Percentiles rank a stretch among this genome's conserved stretches.
phyloP scores from a whole-genome alignment of 1,140 invertebrate genomes.

The Leptinotarsa texana region DNA sequence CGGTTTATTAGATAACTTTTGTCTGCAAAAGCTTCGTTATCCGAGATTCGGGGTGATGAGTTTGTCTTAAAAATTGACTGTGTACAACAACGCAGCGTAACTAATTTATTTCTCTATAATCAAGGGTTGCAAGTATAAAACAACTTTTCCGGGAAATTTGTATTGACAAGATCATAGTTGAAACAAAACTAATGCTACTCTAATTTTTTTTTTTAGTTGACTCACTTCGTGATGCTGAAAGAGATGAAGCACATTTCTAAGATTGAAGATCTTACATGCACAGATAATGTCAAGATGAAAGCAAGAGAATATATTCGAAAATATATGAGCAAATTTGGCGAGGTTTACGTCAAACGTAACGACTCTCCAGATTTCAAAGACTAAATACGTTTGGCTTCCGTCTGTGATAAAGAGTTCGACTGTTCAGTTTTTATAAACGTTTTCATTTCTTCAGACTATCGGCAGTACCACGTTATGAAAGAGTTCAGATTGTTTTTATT shows the following conservation, averaged over 20 bases:
- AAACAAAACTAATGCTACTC: background rate
- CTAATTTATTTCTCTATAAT: too few relatives aligned
- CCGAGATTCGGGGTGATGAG: too few relatives aligned
- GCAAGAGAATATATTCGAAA: constrained; percentile 93
- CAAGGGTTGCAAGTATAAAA: too few relatives aligned
- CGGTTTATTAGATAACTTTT: too few relatives aligned
- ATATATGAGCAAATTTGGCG: constrained; percentile 93
- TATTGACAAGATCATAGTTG: too few relatives aligned
- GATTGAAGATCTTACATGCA: constrained; percentile 85
- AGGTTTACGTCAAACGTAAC: constrained; percentile 64
- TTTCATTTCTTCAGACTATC: background rate
- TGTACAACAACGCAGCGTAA: too few relatives aligned
- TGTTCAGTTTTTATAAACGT: background rate
- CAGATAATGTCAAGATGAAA: constrained; percentile 91
- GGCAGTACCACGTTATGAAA: background rate
- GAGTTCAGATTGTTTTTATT: background rate
- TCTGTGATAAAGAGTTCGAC: constrained; percentile 16
- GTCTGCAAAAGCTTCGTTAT: too few relatives aligned
- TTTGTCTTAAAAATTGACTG: too few relatives aligned
- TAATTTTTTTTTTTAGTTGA: constrained; percentile 71
- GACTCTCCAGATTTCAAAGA: constrained; percentile 48
- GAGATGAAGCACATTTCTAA: constrained; percentile 90
- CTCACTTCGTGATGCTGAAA: constrained; percentile 95
- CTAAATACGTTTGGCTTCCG: constrained; percentile 19
- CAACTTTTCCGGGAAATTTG: too few relatives aligned